Base-by-base conservation (phyloP, 2,113 vertebrate genomes). In the Syngnathoides biaculeatus region DNA sequence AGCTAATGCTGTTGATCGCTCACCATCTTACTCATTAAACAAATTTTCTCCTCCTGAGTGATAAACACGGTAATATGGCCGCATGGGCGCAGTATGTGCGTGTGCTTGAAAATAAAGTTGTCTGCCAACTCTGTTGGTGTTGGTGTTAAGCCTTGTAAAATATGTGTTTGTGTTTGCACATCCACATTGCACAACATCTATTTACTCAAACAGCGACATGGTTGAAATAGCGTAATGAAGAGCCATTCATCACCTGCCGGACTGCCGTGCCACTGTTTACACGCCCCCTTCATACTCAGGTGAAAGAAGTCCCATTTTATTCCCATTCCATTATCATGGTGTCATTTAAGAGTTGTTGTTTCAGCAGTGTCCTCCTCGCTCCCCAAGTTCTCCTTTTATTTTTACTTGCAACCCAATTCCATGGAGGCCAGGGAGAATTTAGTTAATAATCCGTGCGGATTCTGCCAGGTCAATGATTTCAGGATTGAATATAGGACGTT, bases 161-260 rank as follows among this genome's bases (percentile, higher is more conserved):
- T 13, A 53, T 53, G 22, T 53, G 52, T 57, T 30, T 43, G 39
- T 62, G 13, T 43, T 43, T 24, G 22, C 53, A 48, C 2, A 45
- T 30, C 20, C 55, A 38, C 24, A 57, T 38, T 43, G 8, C 24
- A 19, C 17, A 52, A 78, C 72, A 85, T 71, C 74, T 78, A 79
- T 79, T 85, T 84, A 87, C 78, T 74, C 79, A 63, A 64, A 60
- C 66, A 15, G 67, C 62, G 86, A 78, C 77, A 85, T 80, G 87
- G 76, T 83, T 79, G 86, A 73, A 42, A 39, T 74, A 70, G 79
- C 80, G 78, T 87, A 86, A 87, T 89, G 82, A 86, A 79, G 22
- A 82, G 77, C 70, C 82, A 85, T 89, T 89, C 86, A 80, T 89
- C 85, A 89, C 39, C 73, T 79, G 81, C 80, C 74, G 84, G 80